Evolutionary conservation across 2,888 invertebrate species (phyloP).

Genomic region (Drosophila subquinaria): DNA sequence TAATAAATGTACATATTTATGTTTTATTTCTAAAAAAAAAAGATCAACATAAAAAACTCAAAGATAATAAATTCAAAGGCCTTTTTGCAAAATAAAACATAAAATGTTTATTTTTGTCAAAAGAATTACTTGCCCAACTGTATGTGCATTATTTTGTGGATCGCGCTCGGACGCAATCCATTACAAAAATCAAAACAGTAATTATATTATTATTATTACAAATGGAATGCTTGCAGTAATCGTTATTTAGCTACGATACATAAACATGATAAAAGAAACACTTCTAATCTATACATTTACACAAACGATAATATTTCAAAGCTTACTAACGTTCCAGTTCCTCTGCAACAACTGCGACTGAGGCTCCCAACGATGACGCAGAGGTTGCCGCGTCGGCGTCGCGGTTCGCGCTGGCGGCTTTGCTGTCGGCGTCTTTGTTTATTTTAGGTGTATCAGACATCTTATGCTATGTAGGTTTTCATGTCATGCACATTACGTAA

Average conservation of each 20-base stretch:
- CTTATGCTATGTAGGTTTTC: conserved; percentile 31
- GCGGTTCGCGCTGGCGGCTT: conserved; percentile 2
- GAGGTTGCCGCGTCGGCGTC: background rate
- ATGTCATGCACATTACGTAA: conserved; percentile 36
- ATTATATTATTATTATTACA: conserved; percentile 8
- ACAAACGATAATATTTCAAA: conserved; percentile 7
- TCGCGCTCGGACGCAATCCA: background rate
- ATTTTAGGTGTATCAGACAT: conserved; percentile 34
- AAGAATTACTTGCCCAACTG: background rate
- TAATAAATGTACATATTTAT: background rate
- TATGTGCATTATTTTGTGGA: background rate
- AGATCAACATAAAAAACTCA: background rate
- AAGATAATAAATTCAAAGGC: background rate
- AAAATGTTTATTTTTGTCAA: background rate
- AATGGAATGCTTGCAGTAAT: conserved; percentile 1
- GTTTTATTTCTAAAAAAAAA: background rate
- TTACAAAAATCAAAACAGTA: background rate
- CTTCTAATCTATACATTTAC: conserved; percentile 15
- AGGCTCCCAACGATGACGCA: conserved; percentile 22
- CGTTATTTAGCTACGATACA: conserved; percentile 25
- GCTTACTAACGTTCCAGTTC: conserved; percentile 44
- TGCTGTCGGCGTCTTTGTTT: conserved; percentile 9
- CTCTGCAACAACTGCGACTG: conserved; percentile 3
- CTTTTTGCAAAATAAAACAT: background rate
- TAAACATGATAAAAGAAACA: conserved; percentile 9